Evolutionary conservation across 2,797 vertebrate genomes (phyloP).

Genomic region (Eutrigla gurnardus): DNA sequence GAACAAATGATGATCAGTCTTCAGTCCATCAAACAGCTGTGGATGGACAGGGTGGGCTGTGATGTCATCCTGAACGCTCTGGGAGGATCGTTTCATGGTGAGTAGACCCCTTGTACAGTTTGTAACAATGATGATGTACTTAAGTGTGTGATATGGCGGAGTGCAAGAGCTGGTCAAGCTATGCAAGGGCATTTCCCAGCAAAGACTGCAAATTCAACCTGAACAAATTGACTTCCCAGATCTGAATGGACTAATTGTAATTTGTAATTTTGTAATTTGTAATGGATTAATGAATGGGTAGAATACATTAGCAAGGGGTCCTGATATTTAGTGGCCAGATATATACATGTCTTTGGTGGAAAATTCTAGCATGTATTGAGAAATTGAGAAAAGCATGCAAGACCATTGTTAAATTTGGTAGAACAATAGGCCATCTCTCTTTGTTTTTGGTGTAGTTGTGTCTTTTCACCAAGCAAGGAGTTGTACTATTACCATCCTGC

Average conservation of each 20-base stretch:
- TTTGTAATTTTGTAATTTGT: no score
- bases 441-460: not conserved
- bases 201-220: no score
- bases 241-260: no score
- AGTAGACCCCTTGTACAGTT: constrained; percentile 22
- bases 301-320: no score
- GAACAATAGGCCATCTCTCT: no score
- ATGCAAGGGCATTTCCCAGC: not conserved
- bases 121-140: not conserved
- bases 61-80: constrained; percentile 77
- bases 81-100: constrained; percentile 74
- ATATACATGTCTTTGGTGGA: not conserved
- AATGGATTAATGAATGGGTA: no score
- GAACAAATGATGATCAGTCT: constrained; percentile 72
- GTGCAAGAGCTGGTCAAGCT: not conserved
- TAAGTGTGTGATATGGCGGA: not conserved
- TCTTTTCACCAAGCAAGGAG: not conserved
- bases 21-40: constrained; percentile 68
- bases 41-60: constrained; percentile 76
- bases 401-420: no score
- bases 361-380: not conserved
- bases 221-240: not conserved
- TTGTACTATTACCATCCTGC: not conserved
- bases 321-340: not conserved
- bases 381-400: not conserved